Evolutionary conservation across 2,888 invertebrate genomes (phyloP).

Genomic region (Cactoblastis cactorum): DNA sequence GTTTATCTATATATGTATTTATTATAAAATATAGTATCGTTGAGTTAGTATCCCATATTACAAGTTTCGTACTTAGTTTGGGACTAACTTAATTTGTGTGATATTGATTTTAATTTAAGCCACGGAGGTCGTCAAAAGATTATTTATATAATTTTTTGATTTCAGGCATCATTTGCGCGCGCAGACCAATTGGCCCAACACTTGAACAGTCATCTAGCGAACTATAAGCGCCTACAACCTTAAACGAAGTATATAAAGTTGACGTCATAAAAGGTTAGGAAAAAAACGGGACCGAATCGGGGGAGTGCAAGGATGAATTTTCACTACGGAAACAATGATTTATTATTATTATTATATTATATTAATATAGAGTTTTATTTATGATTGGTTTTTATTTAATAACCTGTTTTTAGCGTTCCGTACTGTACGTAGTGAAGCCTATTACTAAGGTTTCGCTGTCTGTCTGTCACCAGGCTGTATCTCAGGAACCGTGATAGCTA

Average conservation of each 20-base stretch:
- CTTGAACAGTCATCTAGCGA: constrained; percentile 72
- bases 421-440: no score
- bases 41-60: no score
- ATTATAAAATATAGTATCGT: no score
- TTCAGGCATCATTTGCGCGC: constrained; percentile 66
- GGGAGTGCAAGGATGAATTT: constrained; percentile 43
- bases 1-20: no score
- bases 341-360: constrained; percentile 54
- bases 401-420: background rate
- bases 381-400: constrained; percentile 36
- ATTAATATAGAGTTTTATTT: constrained; percentile 68
- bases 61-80: no score
- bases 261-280: background rate
- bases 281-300: constrained; percentile 20
- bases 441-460: no score
- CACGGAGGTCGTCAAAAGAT: background rate
- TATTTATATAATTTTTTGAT: background rate
- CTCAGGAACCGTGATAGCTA: no score
- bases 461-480: no score
- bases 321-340: constrained; percentile 38
- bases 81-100: no score
- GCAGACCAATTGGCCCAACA: constrained; percentile 71
- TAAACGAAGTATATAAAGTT: constrained; percentile 25
- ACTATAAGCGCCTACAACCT: constrained; percentile 70
- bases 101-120: no score